Evolutionary conservation across 1,140 invertebrate genomes (phyloP).

Genomic region (Diabrotica undecimpunctata): DNA sequence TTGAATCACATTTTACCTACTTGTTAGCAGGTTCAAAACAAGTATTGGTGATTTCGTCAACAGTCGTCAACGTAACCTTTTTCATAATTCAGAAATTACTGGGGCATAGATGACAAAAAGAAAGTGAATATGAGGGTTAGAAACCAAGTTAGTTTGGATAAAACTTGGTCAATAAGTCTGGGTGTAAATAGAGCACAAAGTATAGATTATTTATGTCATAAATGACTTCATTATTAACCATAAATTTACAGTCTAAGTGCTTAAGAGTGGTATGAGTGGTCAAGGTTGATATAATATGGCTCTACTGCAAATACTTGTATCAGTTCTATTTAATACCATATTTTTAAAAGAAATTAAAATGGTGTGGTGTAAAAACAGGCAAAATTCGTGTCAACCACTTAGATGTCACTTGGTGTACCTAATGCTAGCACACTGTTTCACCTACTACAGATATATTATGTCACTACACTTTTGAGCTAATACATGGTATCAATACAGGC

Average conservation of each 20-base stretch:
- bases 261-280: slow-evolving; percentile 63
- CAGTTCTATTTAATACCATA: too few species aligned
- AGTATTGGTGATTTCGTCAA: slow-evolving; percentile 66
- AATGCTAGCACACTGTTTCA: too few species aligned
- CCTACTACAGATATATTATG: too few species aligned
- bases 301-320: too few species aligned
- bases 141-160: slow-evolving; percentile 68
- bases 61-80: slow-evolving; percentile 66
- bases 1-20: slow-evolving; percentile 67
- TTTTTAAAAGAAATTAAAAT: too few species aligned
- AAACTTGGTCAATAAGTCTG: slow-evolving; percentile 66
- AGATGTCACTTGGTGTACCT: too few species aligned
- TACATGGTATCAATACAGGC: too few species aligned
- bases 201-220: slow-evolving; percentile 67
- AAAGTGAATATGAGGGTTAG: slow-evolving; percentile 68
- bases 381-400: too few species aligned
- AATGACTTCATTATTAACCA: slow-evolving; percentile 71
- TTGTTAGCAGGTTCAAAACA: slow-evolving; percentile 64
- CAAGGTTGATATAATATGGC: slow-evolving; percentile 65
- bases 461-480: too few species aligned
- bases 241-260: slow-evolving; percentile 62
- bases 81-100: slow-evolving; percentile 52
- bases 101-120: slow-evolving; percentile 74
- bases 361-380: too few species aligned
- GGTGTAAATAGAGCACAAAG: slow-evolving; percentile 61